Percentiles rank a stretch among this genome's conserved stretches.
Conservation (phyloP, 2,797 vertebrate species). For the Falco concolor region DNA sequence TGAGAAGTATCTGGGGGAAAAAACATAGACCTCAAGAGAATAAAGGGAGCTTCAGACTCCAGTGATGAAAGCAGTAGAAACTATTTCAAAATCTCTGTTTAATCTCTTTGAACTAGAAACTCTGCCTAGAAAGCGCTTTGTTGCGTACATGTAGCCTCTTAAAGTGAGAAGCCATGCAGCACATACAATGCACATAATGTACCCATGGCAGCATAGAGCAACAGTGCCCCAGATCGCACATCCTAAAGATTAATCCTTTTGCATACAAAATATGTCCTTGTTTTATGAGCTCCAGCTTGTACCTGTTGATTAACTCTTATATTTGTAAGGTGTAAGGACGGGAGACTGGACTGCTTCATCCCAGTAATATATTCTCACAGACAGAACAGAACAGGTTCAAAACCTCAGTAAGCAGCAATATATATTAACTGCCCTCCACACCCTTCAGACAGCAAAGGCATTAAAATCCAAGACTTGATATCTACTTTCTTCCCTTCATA, state of each 20-base stretch:
- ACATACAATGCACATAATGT: rapidly evolving
- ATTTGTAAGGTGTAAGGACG: not conserved
- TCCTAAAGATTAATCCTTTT: not conserved
- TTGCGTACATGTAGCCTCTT: not conserved
- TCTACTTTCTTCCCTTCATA: not conserved
- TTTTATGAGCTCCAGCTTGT: not conserved
- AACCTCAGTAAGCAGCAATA: not conserved
- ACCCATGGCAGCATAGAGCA: rapidly evolving
- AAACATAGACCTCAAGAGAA: not conserved
- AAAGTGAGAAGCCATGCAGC: not conserved
- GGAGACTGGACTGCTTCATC: not conserved
- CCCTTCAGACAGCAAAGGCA: not conserved
- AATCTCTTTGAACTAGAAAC: not conserved
- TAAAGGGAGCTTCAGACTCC: not conserved
- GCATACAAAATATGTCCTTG: not conserved
- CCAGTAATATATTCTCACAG: not conserved
- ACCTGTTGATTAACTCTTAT: not conserved
- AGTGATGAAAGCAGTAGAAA: not conserved
- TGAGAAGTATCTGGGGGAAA: not conserved
- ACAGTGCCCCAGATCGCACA: not conserved
- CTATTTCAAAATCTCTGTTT: not conserved
- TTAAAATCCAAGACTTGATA: not conserved
- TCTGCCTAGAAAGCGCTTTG: not conserved
- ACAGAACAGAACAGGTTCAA: not conserved
- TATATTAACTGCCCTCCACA: not conserved